Conservation (phyloP, 2,113 vertebrate genomes). For the Zosterops borbonicus region DNA sequence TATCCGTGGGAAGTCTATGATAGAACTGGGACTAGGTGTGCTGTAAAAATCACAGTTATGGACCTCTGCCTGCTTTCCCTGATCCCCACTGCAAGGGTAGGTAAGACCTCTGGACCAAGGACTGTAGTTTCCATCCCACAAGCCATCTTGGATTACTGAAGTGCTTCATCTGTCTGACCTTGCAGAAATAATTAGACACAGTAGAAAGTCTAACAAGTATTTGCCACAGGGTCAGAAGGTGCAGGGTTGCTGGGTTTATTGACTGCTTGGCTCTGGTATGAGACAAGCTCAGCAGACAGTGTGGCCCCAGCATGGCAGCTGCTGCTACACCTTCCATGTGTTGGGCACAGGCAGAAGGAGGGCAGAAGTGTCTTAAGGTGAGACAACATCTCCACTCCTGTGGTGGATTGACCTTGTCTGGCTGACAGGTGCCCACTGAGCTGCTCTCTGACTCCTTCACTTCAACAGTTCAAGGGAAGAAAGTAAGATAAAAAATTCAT, state of each 20-base stretch:
- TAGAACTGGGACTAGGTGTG: background rate
- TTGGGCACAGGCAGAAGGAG: background rate
- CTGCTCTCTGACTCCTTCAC: background rate
- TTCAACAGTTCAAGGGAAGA: background rate
- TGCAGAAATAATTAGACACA: background rate
- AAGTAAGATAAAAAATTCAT: background rate
- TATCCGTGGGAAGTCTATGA: background rate
- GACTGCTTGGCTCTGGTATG: background rate
- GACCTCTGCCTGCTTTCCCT: background rate
- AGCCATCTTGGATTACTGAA: background rate
- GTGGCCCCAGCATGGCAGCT: background rate
- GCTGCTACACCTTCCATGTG: background rate
- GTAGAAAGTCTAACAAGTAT: background rate
- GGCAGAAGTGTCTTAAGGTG: background rate
- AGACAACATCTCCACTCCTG: background rate
- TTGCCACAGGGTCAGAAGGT: background rate
- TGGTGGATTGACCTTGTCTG: background rate
- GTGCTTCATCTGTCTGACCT: background rate
- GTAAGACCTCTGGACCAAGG: background rate
- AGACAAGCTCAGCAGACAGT: background rate
- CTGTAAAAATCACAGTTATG: background rate
- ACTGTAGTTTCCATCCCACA: background rate
- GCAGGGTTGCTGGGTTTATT: background rate
- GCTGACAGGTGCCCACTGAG: background rate
- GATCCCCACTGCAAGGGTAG: background rate